Base-by-base conservation (phyloP, 2,113 vertebrate genomes). In the Ahaetulla prasina region DNA sequence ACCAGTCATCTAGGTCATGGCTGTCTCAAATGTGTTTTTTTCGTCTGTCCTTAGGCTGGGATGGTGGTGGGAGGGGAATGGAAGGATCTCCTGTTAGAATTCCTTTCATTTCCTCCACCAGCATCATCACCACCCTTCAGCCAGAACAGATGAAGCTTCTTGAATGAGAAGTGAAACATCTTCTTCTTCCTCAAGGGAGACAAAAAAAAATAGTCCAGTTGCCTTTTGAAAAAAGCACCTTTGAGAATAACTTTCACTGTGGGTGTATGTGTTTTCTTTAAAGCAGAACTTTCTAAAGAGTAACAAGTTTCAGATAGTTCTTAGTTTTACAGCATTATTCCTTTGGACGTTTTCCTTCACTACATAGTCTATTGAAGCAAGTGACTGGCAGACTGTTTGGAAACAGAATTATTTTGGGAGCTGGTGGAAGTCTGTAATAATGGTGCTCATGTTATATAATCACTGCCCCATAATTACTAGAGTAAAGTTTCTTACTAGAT, bases 381-480 rank as follows among this genome's bases (percentile, higher is more conserved):
- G 91, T 95, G 94, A 96, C 94, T 95, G 89, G 91, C 88, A 94
- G 74, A 94, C 95, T 94, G 95, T 94, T 96, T 80, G 91, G 93
- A 95, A 96, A 94, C 94, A 94, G 90, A n/a, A 90, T 92, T 97
- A 96, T 94, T 96, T 97, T 97, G 95, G 96, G 94, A 95, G 93
- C 80, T 96, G 35, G 74, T 80, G 35, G 35, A 43, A 80, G 35
- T 43, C 74, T 80, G 93, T 94, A 95, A 96, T 95, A 74, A 96
- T 93, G 95, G 94, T 54, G 80, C 85, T 94, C 89, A 95, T 68
- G 85, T 95, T 92, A 90, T 43, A 80, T 93, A 96, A 96, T 95
- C 91, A 94, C 92, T 86, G 91, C 84, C 93, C 89, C 91, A 55
- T 95, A 96, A 96, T 92, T 94, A 92, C 27, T 90, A 50, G 93